Percentiles rank a stretch among this genome's conserved stretches.
phyloP scores from a whole-genome alignment of 2,113 vertebrate genomes.

The Chloropsis cyanopogon region DNA sequence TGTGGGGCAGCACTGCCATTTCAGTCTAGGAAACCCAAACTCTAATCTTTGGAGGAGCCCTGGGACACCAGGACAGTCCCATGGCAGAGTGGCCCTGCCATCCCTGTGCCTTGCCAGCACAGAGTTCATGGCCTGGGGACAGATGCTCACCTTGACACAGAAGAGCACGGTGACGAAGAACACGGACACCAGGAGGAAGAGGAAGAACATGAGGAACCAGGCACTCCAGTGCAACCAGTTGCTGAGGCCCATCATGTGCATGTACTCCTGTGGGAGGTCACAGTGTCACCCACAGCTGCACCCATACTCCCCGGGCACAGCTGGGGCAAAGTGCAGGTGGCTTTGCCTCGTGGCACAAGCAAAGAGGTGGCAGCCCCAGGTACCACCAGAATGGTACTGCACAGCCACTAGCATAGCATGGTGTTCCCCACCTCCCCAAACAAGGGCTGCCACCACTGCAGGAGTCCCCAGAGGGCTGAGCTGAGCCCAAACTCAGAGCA shows the following conservation, averaged over 20 bases:
- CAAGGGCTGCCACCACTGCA: neutral
- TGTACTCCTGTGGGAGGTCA: slow-evolving; percentile 85
- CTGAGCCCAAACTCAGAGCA: neutral
- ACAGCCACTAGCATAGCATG: accelerated
- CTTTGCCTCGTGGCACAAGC: neutral
- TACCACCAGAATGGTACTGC: neutral
- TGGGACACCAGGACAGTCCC: neutral
- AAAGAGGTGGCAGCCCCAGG: neutral
- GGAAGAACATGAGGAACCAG: slow-evolving; percentile 95
- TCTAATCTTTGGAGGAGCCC: neutral
- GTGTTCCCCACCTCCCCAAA: neutral
- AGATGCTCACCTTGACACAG: slow-evolving; percentile 84
- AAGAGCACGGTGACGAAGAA: slow-evolving; percentile 91
- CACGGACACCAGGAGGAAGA: slow-evolving; percentile 85
- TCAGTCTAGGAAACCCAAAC: neutral
- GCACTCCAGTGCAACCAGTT: slow-evolving; percentile 95
- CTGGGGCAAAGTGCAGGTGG: neutral
- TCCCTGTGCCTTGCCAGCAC: neutral
- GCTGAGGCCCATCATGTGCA: slow-evolving; percentile 98
- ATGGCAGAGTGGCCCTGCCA: neutral
- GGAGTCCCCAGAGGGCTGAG: neutral
- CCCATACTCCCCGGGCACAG: accelerated
- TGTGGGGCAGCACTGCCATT: neutral
- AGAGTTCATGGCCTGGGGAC: neutral
- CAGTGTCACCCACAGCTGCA: accelerated